Percentiles rank a stretch among this genome's conserved stretches.
phyloP scores from a whole-genome alignment of 2,797 vertebrate genomes.

The Synanceia verrucosa region DNA sequence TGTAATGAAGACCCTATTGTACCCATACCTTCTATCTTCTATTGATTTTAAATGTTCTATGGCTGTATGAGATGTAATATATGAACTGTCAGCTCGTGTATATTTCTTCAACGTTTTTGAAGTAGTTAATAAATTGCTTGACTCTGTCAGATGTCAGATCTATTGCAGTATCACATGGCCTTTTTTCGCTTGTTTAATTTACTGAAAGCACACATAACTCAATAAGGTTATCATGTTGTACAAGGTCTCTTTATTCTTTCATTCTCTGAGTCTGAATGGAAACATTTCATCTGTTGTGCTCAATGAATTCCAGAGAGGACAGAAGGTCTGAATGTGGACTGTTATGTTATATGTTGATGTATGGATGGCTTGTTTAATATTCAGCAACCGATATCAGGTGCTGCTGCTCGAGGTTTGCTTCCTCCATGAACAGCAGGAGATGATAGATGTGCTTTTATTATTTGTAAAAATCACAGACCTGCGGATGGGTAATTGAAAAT shows the following conservation, averaged over 20 bases:
- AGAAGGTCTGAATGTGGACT: not conserved
- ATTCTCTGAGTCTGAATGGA: not conserved
- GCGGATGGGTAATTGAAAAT: not conserved
- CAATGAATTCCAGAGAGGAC: not conserved
- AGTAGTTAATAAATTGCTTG: not conserved
- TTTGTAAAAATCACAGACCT: not conserved
- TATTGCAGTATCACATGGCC: not conserved
- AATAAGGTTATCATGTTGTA: not conserved
- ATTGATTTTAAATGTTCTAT: not conserved
- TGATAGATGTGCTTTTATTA: conserved; percentile 3
- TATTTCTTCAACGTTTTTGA: not conserved
- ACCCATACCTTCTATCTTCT: not conserved
- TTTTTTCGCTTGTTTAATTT: not conserved
- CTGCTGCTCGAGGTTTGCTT: not conserved
- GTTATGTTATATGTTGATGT: not conserved
- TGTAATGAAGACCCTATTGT: not conserved
- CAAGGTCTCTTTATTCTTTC: not conserved
- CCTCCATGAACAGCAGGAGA: not conserved
- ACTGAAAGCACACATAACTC: not conserved
- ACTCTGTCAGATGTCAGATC: not conserved
- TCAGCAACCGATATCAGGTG: not conserved
- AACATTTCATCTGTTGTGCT: not conserved
- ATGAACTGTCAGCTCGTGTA: not conserved
- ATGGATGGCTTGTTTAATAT: not conserved
- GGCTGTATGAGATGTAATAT: not conserved